Percentiles rank a stretch among this genome's conserved stretches.
phyloP scores from a whole-genome alignment of 2,888 invertebrate genomes.

The Fissipunctia ypsillon region DNA sequence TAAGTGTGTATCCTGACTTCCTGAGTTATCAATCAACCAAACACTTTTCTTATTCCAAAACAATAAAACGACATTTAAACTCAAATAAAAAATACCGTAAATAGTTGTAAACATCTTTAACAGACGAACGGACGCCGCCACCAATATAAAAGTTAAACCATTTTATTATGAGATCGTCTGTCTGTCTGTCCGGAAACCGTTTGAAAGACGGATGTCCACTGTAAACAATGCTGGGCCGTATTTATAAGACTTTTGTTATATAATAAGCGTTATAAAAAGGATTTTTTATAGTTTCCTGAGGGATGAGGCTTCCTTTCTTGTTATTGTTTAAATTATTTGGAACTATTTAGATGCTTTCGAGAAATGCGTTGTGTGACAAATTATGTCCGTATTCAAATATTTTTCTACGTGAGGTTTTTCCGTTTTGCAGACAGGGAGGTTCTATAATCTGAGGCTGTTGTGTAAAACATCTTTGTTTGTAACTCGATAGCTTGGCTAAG shows the following conservation, averaged over 20 bases:
- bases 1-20: too few species aligned
- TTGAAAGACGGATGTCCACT: constrained; percentile 77
- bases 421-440: too few species aligned
- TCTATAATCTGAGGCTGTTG: too few species aligned
- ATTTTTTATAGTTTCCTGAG: constrained; percentile 71
- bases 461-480: constrained; percentile 18
- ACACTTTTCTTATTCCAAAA: constrained; percentile 14
- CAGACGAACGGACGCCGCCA: constrained; percentile 54
- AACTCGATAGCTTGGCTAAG: neutral
- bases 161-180: constrained; percentile 63
- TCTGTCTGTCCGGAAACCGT: constrained; percentile 66
- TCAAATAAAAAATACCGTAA: constrained; percentile 30
- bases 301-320: constrained; percentile 70
- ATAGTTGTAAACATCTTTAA: constrained; percentile 16
- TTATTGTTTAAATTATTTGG: constrained; percentile 64
- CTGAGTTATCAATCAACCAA: neutral
- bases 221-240: constrained; percentile 72
- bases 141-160: constrained; percentile 42
- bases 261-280: constrained; percentile 70
- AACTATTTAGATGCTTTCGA: constrained; percentile 14
- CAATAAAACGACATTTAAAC: constrained; percentile 25
- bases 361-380: constrained; percentile 40
- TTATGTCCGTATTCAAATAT: constrained; percentile 9
- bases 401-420: constrained; percentile 4
- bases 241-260: constrained; percentile 66